Evolutionary conservation across 2,888 invertebrate species (phyloP).

Genomic region (Trichacis sp.): DNA sequence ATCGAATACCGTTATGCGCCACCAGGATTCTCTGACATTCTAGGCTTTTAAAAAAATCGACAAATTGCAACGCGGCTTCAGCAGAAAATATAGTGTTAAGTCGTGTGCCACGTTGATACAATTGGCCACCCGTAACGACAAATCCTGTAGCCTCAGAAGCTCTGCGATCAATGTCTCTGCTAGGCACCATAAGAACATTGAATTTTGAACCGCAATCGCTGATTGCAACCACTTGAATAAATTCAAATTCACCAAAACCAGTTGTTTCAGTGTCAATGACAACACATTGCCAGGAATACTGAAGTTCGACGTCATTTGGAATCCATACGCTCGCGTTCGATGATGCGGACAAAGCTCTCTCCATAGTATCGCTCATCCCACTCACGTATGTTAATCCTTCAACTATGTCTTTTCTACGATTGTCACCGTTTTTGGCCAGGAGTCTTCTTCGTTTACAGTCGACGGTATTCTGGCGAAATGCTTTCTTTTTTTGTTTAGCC

Average conservation of each 20-base stretch:
- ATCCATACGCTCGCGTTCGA: not conserved
- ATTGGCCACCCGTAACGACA: no score
- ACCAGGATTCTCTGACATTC: no score
- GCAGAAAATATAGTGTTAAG: no score
- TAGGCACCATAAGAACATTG: no score
- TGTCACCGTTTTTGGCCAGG: not conserved
- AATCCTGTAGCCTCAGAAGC: no score
- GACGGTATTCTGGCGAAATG: not conserved
- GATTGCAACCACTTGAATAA: constrained; percentile 32
- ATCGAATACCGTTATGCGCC: no score
- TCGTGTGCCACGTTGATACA: no score
- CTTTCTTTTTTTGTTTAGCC: no score
- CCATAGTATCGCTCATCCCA: constrained; percentile 28
- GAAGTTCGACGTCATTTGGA: constrained; percentile 16
- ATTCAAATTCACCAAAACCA: constrained; percentile 28
- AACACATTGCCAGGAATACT: constrained; percentile 14
- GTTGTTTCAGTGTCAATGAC: constrained; percentile 33
- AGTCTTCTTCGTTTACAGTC: constrained; percentile 5
- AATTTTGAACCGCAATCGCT: no score
- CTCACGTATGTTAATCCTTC: constrained; percentile 22
- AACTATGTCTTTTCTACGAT: not conserved
- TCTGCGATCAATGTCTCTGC: no score
- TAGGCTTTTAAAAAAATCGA: no score
- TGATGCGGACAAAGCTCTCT: constrained; percentile 17
- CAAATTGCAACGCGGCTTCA: no score